These are phyloP conservation scores for Stenodera caucasica DNA, from an alignment of 2,888 invertebrate genomes.

Conservation along the genomic window DNA sequence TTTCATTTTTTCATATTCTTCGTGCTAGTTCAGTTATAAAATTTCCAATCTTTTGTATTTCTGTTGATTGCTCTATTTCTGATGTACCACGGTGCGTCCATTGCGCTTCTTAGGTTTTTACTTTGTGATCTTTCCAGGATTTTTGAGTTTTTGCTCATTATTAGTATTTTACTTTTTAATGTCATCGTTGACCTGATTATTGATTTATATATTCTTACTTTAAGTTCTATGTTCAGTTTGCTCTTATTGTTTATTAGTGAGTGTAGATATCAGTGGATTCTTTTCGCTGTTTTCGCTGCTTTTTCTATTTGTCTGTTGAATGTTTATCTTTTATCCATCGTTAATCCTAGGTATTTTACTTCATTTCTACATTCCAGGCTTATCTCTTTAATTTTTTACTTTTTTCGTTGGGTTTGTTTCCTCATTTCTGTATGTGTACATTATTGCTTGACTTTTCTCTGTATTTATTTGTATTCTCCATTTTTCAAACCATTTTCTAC, in stretches of 20 bases:
- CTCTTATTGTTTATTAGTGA: background rate
- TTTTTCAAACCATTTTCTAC: too few relatives aligned
- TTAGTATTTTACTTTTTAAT: background rate
- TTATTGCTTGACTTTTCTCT: too few relatives aligned
- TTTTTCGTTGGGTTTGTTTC: too few relatives aligned
- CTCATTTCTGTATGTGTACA: too few relatives aligned
- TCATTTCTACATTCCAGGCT: background rate
- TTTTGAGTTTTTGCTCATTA: background rate
- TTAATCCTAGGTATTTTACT: slow-evolving; percentile 11
- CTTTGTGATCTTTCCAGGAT: background rate
- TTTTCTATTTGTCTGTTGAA: slow-evolving; percentile 7
- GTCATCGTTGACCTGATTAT: slow-evolving; percentile 6
- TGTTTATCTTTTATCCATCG: slow-evolving; percentile 7
- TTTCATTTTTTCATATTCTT: slow-evolving; percentile 4
- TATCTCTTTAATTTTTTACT: too few relatives aligned
- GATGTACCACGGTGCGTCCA: background rate
- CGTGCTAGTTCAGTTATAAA: background rate
- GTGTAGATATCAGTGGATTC: background rate
- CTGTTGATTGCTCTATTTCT: slow-evolving; percentile 9
- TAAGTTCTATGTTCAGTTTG: slow-evolving; percentile 4
- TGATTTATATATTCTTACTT: slow-evolving; percentile 4
- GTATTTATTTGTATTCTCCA: too few relatives aligned
- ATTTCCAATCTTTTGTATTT: slow-evolving; percentile 4
- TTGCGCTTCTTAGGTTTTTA: background rate
- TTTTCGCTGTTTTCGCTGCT: background rate